phyloP scores from a whole-genome alignment of 2,797 vertebrate genomes.

The Esox lucius region DNA sequence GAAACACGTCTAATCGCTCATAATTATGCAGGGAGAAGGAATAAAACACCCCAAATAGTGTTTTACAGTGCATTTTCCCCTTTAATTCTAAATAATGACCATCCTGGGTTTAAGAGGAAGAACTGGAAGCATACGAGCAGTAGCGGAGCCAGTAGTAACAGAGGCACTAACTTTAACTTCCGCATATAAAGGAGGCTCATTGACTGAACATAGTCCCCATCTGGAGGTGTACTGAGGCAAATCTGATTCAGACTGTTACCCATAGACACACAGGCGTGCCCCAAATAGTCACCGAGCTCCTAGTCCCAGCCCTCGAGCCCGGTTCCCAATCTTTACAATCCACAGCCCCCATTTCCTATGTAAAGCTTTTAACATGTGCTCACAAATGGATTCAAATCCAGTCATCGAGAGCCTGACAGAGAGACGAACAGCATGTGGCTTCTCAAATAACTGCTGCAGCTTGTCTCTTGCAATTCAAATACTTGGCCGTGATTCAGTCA shows the following conservation, averaged over 20 bases:
- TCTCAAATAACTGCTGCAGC: slow-evolving; percentile 48
- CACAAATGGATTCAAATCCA: slow-evolving; percentile 68
- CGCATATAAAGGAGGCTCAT: slow-evolving; percentile 60
- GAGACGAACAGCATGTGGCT: slow-evolving; percentile 61
- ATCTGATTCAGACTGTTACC: slow-evolving; percentile 68
- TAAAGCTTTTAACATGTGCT: slow-evolving; percentile 65
- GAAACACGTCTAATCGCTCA: too few species aligned
- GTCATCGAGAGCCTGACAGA: slow-evolving; percentile 43
- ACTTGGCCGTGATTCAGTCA: slow-evolving; percentile 59
- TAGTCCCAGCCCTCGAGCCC: slow-evolving; percentile 64
- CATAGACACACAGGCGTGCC: slow-evolving; percentile 65
- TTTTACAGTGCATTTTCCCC: too few species aligned
- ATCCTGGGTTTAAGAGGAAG: neutral
- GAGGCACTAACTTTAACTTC: slow-evolving; percentile 46
- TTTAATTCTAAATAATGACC: neutral
- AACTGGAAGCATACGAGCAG: neutral
- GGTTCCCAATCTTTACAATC: slow-evolving; percentile 58
- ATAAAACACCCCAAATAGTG: too few species aligned
- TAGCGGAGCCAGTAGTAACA: slow-evolving; percentile 33
- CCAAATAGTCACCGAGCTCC: slow-evolving; percentile 63
- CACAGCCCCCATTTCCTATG: slow-evolving; percentile 49
- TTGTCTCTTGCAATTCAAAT: slow-evolving; percentile 41
- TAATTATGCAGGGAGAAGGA: too few species aligned
- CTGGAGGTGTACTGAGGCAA: slow-evolving; percentile 70
- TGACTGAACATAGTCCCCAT: slow-evolving; percentile 70